A percentile compares a stretch with the other conserved stretches of the same genome.
These are phyloP conservation scores for Chloroceryle aenea DNA, from an alignment of 2,113 vertebrate genomes.

Conservation along the genomic window DNA sequence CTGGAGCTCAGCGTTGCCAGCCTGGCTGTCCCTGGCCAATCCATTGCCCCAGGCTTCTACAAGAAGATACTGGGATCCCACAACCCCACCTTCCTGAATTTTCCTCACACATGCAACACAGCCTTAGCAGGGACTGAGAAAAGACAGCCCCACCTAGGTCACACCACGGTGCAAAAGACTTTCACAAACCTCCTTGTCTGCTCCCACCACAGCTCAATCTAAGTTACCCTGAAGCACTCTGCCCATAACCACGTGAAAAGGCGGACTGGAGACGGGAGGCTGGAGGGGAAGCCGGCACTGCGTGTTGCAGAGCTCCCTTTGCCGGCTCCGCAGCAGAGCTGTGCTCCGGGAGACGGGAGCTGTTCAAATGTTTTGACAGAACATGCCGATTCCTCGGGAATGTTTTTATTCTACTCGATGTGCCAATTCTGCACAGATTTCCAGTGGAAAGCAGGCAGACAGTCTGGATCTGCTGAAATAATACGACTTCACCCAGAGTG, in stretches of 20 bases:
- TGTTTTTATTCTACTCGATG: conserved; percentile 61
- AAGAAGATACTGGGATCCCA: neutral
- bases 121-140: neutral
- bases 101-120: neutral
- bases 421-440: conserved; percentile 60
- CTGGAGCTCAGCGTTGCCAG: neutral
- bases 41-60: neutral
- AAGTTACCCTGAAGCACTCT: neutral
- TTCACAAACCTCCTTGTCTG: neutral
- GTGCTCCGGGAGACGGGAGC: conserved; percentile 27
- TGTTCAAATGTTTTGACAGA: conserved; percentile 69
- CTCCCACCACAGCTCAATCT: neutral
- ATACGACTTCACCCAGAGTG: neutral
- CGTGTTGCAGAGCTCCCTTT: neutral
- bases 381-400: conserved; percentile 51
- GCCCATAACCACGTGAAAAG: neutral
- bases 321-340: neutral
- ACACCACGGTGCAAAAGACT: neutral
- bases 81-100: neutral
- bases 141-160: neutral
- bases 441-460: conserved; percentile 62
- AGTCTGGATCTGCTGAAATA: conserved; percentile 44
- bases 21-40: neutral
- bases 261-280: neutral
- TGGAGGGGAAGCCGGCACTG: neutral